A percentile compares a stretch with the other conserved stretches of the same genome.
phyloP scores from a whole-genome alignment of 2,113 vertebrate genomes.

The Clarias macrocephalus region DNA sequence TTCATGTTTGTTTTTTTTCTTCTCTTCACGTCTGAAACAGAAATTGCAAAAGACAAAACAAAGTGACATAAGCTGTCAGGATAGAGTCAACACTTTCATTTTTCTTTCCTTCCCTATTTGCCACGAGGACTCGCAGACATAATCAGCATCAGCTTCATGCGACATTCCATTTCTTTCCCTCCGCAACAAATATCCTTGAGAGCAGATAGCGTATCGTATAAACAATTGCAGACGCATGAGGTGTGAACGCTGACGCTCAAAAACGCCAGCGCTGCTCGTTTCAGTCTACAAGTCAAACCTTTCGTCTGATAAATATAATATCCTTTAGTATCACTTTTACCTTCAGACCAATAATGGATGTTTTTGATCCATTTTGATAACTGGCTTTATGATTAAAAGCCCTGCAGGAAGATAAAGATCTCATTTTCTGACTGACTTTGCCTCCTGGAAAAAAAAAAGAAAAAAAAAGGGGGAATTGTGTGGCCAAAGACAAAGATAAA shows the following conservation, averaged over 20 bases:
- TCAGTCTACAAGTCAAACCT: neutral
- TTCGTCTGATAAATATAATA: slow-evolving; percentile 40
- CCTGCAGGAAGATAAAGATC: slow-evolving; percentile 34
- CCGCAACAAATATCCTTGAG: slow-evolving; percentile 38
- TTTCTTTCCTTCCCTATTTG: slow-evolving; percentile 7
- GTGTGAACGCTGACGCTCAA: neutral
- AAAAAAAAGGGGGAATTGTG: neutral
- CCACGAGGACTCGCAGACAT: neutral
- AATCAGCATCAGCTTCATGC: slow-evolving; percentile 35
- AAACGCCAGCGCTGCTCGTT: slow-evolving; percentile 9
- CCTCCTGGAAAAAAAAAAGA: neutral
- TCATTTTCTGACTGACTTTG: slow-evolving; percentile 29
- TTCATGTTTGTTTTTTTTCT: neutral
- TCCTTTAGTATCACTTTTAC: slow-evolving; percentile 40
- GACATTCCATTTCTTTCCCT: slow-evolving; percentile 17
- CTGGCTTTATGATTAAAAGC: slow-evolving; percentile 32
- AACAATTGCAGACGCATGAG: slow-evolving; percentile 32
- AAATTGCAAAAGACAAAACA: slow-evolving; percentile 17
- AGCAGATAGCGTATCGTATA: slow-evolving; percentile 35
- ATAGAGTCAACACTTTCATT: slow-evolving; percentile 24
- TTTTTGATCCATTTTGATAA: slow-evolving; percentile 35
- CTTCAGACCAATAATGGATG: slow-evolving; percentile 16
- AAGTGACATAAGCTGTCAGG: neutral
- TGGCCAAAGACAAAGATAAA: slow-evolving; percentile 27
- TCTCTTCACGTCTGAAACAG: neutral